Base-by-base conservation (phyloP, 2,797 vertebrate genomes). In the Anisognathus igniventris region DNA sequence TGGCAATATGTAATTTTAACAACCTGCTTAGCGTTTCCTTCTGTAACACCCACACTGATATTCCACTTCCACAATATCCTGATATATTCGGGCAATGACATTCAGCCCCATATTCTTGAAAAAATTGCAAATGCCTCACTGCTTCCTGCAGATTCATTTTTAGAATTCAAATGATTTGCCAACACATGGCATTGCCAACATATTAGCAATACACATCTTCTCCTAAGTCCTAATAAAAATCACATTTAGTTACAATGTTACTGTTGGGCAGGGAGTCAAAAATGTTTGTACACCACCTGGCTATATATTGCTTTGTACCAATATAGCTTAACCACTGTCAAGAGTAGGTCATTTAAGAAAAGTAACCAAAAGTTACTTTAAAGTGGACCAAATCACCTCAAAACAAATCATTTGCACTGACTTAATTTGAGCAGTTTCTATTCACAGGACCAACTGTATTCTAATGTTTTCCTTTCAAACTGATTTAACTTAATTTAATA, bases 81-180 rank as follows among this genome's bases (percentile, higher is more conserved):
- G 1, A 76, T 85, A 70, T 70, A 92, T 79, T 87, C 4, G 10
- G 62, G 53, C 86, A 94, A 51, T 85, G 86, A 91, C 86, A 89
- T 89, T 94, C 67, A 96, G 86, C 25, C 90, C 60, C 37, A 60
- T 51, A 78, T 12, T 65, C 57, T 92, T 81, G 48, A 77, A 68
- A 76, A 31, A 65, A 40, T 27, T 7, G 39, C 28, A 86, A 95
- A 65, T 76, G 67, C 47, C 91, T 86, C 39, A 21, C 47, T 93
- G 56, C 77, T 94, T 95, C 92, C 83, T 94, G 86, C 37, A 88
- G 67, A 84, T 66, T 94, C 71, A 35, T 81, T 95, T 66, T 84
- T 86, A 88, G 86, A 86, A 95, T 81, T 75, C 33, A 61, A 81
- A 40, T 28, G 13, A 60, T 86, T 72, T 72, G 58, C 88, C 75